Evolutionary conservation across 2,797 vertebrate genomes (phyloP).

Genomic region (Chaetophractus vellerosus): DNA sequence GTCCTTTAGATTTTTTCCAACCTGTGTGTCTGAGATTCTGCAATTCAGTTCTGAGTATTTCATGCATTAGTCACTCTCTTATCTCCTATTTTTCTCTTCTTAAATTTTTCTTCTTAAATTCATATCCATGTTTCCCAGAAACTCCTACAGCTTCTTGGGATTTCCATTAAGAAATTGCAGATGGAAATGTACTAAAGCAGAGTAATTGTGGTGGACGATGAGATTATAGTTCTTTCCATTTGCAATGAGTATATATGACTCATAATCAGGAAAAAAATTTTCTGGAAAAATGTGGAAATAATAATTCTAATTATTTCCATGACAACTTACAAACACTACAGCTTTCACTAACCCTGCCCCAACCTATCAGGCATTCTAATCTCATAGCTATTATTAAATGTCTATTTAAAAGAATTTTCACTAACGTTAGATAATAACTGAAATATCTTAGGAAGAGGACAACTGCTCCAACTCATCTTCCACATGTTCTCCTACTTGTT

Average conservation of each 20-base stretch:
- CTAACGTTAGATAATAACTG: not conserved
- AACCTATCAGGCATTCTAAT: not conserved
- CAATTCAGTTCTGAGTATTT: not conserved
- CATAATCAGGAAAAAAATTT: constrained; percentile 16
- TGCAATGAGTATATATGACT: not conserved
- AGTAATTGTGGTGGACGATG: not conserved
- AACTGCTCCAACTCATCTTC: not conserved
- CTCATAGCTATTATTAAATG: not conserved
- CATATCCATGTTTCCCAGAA: constrained; percentile 40
- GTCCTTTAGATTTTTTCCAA: constrained; percentile 7
- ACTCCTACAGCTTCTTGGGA: constrained; percentile 2
- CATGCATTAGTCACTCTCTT: not conserved
- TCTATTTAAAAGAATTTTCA: not conserved
- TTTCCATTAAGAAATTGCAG: constrained; percentile 31
- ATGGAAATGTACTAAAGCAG: not conserved
- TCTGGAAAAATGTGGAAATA: constrained; percentile 44
- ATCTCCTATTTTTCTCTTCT: not conserved
- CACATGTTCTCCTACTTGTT: not conserved
- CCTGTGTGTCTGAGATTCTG: not conserved
- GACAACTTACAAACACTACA: not conserved
- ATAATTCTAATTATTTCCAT: not conserved
- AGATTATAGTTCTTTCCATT: not conserved
- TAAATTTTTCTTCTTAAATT: constrained; percentile 58
- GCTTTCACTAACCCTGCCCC: not conserved
- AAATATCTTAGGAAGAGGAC: not conserved